phyloP scores from a whole-genome alignment of 2,888 invertebrate species.

The Brenthis ino region DNA sequence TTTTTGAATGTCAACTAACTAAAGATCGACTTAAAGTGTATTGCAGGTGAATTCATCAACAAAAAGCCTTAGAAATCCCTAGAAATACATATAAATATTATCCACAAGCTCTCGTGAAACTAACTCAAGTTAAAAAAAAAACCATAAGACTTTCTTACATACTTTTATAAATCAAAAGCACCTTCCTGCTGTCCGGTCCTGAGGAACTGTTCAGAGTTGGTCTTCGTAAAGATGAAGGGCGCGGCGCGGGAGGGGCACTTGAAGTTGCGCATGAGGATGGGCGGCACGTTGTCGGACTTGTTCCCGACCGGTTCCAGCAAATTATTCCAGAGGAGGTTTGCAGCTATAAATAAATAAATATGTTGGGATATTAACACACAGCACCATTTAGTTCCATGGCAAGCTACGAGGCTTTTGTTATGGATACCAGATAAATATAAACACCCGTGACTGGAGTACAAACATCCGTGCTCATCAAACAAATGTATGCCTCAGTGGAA shows the following conservation, averaged over 20 bases:
- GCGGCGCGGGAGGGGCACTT: constrained; percentile 81
- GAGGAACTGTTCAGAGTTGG: constrained; percentile 70
- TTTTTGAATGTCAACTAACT: too few species aligned
- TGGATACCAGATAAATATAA: too few species aligned
- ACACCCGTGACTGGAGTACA: too few species aligned
- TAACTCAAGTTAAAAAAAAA: background rate
- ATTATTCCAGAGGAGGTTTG: constrained; percentile 89
- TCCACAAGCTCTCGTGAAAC: constrained; percentile 1
- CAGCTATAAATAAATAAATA: constrained; percentile 58
- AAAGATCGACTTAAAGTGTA: too few species aligned
- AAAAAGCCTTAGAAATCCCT: too few species aligned
- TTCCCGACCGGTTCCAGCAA: constrained; percentile 86
- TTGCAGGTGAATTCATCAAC: too few species aligned
- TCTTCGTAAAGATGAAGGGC: constrained; percentile 86
- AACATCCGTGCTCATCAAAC: too few species aligned
- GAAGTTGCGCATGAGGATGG: constrained; percentile 82
- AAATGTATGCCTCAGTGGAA: too few species aligned
- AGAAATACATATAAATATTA: too few species aligned
- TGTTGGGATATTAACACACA: too few species aligned
- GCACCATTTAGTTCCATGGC: too few species aligned
- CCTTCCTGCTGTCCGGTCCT: constrained; percentile 62
- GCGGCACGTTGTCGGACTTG: constrained; percentile 81
- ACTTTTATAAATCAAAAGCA: constrained; percentile 46
- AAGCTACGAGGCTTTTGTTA: too few species aligned
- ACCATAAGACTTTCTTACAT: background rate